Conservation (phyloP, 1,140 invertebrate genomes). For the Drosophila saltans region DNA sequence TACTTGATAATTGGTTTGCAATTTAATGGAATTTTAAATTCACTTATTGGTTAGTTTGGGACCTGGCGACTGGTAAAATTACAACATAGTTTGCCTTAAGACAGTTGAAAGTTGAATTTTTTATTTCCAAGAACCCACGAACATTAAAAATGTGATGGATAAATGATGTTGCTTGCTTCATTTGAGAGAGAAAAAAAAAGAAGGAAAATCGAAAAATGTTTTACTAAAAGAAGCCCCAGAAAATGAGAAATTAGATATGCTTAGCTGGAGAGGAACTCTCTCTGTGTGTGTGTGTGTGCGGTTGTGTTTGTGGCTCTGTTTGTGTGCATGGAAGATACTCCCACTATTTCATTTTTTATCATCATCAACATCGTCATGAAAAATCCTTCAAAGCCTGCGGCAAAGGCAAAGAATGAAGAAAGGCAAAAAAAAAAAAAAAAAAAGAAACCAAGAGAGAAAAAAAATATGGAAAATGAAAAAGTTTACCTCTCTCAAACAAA, state of each 20-base stretch:
- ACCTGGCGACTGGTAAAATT: too few relatives aligned
- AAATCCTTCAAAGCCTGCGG: slow-evolving; percentile 5
- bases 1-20: too few relatives aligned
- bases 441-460: background rate
- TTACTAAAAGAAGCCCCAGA: background rate
- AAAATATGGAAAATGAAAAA: slow-evolving; percentile 12
- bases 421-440: background rate
- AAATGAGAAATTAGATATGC: slow-evolving; percentile 10
- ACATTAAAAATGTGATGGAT: background rate
- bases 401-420: slow-evolving; percentile 2
- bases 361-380: slow-evolving; percentile 2
- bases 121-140: background rate
- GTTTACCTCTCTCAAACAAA: slow-evolving; percentile 24
- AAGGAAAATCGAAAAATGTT: background rate
- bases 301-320: background rate
- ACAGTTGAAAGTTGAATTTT: background rate
- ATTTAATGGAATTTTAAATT: too few relatives aligned
- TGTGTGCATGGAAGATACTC: background rate
- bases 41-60: too few relatives aligned
- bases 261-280: background rate
- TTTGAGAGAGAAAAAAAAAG: background rate
- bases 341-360: slow-evolving; percentile 8
- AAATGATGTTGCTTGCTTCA: background rate
- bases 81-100: background rate
- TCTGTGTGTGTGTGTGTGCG: background rate